phyloP scores from a whole-genome alignment of 2,113 vertebrate genomes.

The Rhea pennata region DNA sequence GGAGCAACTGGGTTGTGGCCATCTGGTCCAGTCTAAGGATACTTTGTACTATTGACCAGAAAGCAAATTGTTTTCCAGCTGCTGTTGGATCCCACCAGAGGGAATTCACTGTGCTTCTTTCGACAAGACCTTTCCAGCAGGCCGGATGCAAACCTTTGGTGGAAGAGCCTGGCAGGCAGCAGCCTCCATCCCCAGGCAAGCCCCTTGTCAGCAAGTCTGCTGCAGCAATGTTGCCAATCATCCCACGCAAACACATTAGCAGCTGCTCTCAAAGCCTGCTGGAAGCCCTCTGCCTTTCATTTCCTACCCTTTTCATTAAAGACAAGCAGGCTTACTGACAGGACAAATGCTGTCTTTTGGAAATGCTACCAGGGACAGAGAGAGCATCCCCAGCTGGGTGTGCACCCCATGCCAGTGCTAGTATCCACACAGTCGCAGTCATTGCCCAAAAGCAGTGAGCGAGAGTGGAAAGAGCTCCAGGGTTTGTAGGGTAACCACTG shows the following conservation, averaged over 20 bases:
- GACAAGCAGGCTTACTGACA: not conserved
- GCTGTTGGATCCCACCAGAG: not conserved
- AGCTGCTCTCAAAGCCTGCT: not conserved
- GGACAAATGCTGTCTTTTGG: not conserved
- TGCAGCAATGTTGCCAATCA: not conserved
- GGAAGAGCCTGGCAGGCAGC: not conserved
- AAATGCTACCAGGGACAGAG: not conserved
- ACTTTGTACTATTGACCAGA: not conserved
- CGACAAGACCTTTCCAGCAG: not conserved
- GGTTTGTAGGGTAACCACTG: not conserved
- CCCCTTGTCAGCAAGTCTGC: not conserved
- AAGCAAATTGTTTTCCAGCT: not conserved
- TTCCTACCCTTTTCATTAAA: not conserved
- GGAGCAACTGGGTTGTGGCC: not conserved
- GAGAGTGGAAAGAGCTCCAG: not conserved
- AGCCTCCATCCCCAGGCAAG: not conserved
- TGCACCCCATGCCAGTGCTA: fast-evolving
- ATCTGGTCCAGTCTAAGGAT: not conserved
- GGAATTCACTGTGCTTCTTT: not conserved
- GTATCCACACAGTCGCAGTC: not conserved
- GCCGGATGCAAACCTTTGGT: fast-evolving
- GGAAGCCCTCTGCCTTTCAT: not conserved
- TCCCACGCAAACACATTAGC: not conserved
- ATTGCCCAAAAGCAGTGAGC: not conserved
- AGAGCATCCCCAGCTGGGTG: not conserved